These are phyloP conservation scores for Cheilosia soror DNA, from an alignment of 2,888 invertebrate species.

Conservation along the genomic window DNA sequence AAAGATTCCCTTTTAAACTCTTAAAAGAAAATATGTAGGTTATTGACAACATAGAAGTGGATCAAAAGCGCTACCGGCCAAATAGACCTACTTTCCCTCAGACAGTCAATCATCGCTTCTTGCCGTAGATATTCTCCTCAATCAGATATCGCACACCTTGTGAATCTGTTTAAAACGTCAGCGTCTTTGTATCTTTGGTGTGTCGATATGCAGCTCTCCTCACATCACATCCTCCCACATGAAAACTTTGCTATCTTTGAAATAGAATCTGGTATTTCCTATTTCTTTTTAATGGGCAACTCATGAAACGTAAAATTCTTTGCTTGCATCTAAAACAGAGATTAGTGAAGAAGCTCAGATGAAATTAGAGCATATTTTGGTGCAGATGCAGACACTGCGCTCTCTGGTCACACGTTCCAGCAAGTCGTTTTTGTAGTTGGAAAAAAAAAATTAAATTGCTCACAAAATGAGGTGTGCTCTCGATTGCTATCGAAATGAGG, in stretches of 20 bases:
- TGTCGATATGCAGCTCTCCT: neutral
- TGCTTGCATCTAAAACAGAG: constrained; percentile 49
- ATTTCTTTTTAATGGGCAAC: neutral
- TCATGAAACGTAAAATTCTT: constrained; percentile 24
- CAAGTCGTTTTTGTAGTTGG: constrained; percentile 3
- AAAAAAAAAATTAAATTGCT: constrained; percentile 11
- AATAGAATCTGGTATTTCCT: constrained; percentile 40
- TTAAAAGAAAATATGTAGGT: too few relatives aligned
- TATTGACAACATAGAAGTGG: neutral
- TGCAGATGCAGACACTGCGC: constrained; percentile 31
- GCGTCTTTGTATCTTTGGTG: neutral
- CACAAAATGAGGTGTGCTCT: constrained; percentile 53
- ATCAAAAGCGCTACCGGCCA: constrained; percentile 3
- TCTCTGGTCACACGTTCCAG: neutral
- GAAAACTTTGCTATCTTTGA: constrained; percentile 42
- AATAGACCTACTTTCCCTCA: constrained; percentile 18
- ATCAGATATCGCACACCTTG: constrained; percentile 23
- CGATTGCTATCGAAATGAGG: constrained; percentile 62
- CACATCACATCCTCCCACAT: constrained; percentile 8
- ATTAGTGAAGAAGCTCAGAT: constrained; percentile 37
- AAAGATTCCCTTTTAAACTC: too few relatives aligned
- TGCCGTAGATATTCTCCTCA: constrained; percentile 2
- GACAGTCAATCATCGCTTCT: neutral
- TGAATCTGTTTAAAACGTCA: constrained; percentile 1
- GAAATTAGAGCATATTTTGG: constrained; percentile 42